phyloP scores from a whole-genome alignment of 2,113 vertebrate species.

The Perca flavescens region DNA sequence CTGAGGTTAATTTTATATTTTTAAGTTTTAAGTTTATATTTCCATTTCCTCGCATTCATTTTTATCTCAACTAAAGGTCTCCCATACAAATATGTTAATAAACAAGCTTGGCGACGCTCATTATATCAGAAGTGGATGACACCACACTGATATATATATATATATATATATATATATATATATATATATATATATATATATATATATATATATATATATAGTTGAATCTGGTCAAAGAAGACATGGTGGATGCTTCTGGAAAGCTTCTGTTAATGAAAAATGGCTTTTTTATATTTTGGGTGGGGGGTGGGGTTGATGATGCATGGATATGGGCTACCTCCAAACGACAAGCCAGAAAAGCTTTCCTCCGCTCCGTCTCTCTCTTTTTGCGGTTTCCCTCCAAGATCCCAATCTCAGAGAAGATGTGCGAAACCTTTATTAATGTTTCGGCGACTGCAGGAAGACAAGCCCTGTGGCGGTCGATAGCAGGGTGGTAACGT shows the following conservation, averaged over 20 bases:
- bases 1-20: too few relatives aligned
- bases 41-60: too few relatives aligned
- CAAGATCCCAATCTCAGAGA: constrained; percentile 46
- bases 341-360: background rate
- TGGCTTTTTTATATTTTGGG: background rate
- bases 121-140: background rate
- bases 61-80: background rate
- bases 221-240: background rate
- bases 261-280: constrained; percentile 36
- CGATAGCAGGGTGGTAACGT: constrained; percentile 40
- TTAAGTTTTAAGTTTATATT: too few relatives aligned
- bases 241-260: background rate
- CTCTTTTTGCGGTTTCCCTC: constrained; percentile 1
- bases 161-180: too few relatives aligned
- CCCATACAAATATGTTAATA: background rate
- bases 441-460: constrained; percentile 36
- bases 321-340: constrained; percentile 7
- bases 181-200: too few relatives aligned
- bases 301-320: background rate
- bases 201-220: too few relatives aligned
- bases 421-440: constrained; percentile 53
- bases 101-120: background rate
- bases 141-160: background rate
- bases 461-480: constrained; percentile 39
- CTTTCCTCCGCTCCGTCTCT: background rate